These are phyloP conservation scores for Synergus japonicus DNA, from an alignment of 2,888 invertebrate genomes.

Conservation along the genomic window DNA sequence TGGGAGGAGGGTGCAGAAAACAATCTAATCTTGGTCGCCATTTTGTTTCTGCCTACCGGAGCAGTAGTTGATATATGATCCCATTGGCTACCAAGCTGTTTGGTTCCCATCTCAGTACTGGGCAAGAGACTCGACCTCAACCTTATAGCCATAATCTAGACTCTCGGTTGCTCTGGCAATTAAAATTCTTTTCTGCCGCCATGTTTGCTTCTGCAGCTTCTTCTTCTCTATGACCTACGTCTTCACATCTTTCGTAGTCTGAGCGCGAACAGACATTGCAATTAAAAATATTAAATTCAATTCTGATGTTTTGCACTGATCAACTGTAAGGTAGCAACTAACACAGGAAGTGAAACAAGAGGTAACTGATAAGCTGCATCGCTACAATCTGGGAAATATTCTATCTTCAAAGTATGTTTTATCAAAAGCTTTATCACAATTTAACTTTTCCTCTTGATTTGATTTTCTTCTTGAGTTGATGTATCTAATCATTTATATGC, in stretches of 20 bases:
- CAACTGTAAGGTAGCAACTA: background rate
- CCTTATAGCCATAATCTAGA: constrained; percentile 64
- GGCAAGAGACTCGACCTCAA: constrained; percentile 63
- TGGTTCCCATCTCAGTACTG: constrained; percentile 69
- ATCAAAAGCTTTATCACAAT: background rate
- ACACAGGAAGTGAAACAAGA: background rate
- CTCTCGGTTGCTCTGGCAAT: constrained; percentile 70
- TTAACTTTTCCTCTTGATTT: background rate
- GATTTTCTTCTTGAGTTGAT: background rate
- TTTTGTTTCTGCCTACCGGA: constrained; percentile 61
- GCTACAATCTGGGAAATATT: background rate
- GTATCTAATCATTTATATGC: background rate
- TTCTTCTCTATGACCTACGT: constrained; percentile 56
- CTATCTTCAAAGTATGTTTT: background rate
- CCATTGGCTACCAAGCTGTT: constrained; percentile 75
- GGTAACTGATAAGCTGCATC: background rate
- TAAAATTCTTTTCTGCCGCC: constrained; percentile 73
- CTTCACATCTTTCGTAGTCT: constrained; percentile 44
- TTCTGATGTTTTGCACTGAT: background rate
- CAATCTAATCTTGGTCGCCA: constrained; percentile 54
- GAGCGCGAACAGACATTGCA: constrained; percentile 45
- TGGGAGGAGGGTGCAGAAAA: constrained; percentile 40
- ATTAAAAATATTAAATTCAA: constrained; percentile 46
- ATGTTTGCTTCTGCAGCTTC: constrained; percentile 62
- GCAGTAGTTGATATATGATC: constrained; percentile 76